A percentile compares a stretch with the other conserved stretches of the same genome.
Evolutionary conservation across 1,140 invertebrate genomes (phyloP).

Genomic region (Drosophila subpulchrella): DNA sequence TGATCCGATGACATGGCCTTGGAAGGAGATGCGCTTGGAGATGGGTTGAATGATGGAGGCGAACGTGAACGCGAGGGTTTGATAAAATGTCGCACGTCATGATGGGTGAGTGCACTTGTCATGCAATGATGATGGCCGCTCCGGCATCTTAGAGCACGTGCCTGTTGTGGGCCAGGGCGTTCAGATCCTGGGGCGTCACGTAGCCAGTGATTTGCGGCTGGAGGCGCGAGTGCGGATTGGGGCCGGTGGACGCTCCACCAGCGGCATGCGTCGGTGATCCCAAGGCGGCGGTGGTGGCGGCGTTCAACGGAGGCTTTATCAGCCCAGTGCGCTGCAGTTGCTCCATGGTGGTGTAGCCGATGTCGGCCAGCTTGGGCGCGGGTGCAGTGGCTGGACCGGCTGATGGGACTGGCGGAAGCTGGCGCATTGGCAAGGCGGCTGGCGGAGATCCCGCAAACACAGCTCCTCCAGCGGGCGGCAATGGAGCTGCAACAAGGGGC

Average conservation of each 20-base stretch:
- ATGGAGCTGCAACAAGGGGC: constrained; percentile 19
- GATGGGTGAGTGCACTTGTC: not conserved
- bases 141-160: constrained; percentile 57
- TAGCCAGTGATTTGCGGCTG: constrained; percentile 67
- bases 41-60: constrained; percentile 18
- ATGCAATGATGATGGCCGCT: constrained; percentile 3
- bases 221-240: constrained; percentile 16
- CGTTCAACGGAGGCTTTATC: constrained; percentile 43
- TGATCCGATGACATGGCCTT: constrained; percentile 32
- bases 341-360: constrained; percentile 71
- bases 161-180: constrained; percentile 66
- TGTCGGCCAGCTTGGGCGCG: constrained; percentile 30
- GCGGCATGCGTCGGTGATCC: constrained; percentile 3
- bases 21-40: constrained; percentile 5
- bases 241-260: not conserved
- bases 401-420: not conserved
- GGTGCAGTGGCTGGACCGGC: not conserved
- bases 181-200: constrained; percentile 69
- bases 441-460: constrained; percentile 6
- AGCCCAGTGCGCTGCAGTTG: constrained; percentile 58
- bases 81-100: not conserved
- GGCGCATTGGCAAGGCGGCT: not conserved
- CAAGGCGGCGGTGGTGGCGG: constrained; percentile 8
- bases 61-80: constrained; percentile 3
- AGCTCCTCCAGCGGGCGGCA: not conserved